phyloP scores from a whole-genome alignment of 2,888 invertebrate species.

The Zeuzera pyrina region DNA sequence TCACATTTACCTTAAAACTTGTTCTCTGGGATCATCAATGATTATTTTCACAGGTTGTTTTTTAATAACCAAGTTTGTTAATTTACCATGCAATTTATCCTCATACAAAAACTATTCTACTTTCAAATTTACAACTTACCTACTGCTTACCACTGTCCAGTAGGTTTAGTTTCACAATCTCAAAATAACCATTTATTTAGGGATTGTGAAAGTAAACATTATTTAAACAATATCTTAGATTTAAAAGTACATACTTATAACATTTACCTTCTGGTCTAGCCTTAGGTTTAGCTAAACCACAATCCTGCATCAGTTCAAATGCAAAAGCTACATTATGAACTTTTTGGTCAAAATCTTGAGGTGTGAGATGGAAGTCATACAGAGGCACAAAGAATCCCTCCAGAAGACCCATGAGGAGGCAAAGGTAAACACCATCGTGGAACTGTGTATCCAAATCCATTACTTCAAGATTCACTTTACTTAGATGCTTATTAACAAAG shows the following conservation, averaged over 20 bases:
- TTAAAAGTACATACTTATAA: not conserved
- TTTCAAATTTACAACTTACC: no score
- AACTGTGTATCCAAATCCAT: constrained; percentile 94
- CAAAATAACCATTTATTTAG: no score
- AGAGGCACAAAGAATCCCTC: constrained; percentile 99
- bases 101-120: no score
- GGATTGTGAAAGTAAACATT: not conserved
- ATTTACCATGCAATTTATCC: no score
- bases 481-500: constrained; percentile 98
- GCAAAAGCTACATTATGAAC: constrained; percentile 97
- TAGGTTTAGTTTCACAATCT: no score
- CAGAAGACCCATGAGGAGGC: constrained; percentile 94
- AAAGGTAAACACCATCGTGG: constrained; percentile 97
- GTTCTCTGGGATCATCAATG: no score
- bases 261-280: constrained; percentile 92
- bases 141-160: no score
- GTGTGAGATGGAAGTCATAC: constrained; percentile 93
- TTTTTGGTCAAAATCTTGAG: constrained; percentile 92
- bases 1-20: no score
- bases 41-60: no score
- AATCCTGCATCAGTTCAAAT: constrained; percentile 98
- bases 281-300: constrained; percentile 93
- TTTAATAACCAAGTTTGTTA: no score
- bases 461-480: constrained; percentile 97
- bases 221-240: not conserved